A percentile compares a stretch with the other conserved stretches of the same genome.
Evolutionary conservation across 2,113 vertebrate species (phyloP).

Genomic region (Cnemophilus loriae): DNA sequence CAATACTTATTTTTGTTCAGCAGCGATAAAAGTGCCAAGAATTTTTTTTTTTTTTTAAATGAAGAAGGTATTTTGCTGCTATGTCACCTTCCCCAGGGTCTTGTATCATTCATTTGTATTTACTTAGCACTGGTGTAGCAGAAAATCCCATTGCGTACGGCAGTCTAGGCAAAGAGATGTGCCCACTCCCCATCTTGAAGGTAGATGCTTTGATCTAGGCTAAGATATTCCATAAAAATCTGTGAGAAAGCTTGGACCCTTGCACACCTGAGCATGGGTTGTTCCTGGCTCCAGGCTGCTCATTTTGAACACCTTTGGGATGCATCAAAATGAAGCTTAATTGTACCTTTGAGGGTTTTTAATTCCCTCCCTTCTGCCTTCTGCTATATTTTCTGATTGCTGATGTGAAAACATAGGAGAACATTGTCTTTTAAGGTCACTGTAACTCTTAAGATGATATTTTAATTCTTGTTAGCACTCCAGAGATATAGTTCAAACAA

Average conservation of each 20-base stretch:
- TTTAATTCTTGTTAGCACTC: background rate
- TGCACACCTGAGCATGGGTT: background rate
- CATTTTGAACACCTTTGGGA: background rate
- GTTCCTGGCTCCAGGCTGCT: background rate
- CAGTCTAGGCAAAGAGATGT: background rate
- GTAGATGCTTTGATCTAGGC: background rate
- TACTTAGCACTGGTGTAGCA: background rate
- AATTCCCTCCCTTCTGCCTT: background rate
- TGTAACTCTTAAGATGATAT: background rate
- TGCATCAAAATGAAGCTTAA: background rate
- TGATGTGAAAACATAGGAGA: background rate
- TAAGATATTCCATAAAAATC: background rate
- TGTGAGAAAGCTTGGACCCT: background rate
- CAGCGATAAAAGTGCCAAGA: background rate
- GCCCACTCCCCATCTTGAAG: background rate
- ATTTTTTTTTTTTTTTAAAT: background rate
- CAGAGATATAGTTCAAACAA: slow-evolving; percentile 12
- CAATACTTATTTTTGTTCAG: background rate
- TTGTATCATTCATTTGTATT: background rate
- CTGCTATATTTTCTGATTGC: background rate
- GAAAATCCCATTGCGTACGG: background rate
- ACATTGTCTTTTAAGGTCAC: background rate
- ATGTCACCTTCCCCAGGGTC: background rate
- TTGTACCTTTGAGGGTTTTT: background rate
- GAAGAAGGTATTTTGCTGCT: background rate